Conservation (phyloP, 2,888 invertebrate species). For the Cephonodes hylas region DNA sequence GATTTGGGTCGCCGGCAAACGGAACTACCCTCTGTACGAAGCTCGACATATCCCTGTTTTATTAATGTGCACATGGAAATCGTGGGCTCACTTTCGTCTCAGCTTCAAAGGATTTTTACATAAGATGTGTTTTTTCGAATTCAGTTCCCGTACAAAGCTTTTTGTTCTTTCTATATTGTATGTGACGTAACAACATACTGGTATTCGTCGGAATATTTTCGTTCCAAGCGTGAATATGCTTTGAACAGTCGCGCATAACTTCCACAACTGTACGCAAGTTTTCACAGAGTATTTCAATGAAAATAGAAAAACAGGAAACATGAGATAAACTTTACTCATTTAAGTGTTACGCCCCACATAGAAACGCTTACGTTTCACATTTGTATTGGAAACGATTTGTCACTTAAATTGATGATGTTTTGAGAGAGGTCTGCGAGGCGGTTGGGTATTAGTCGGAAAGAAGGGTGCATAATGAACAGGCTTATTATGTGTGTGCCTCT, state of each 20-base stretch:
- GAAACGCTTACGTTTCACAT: background rate
- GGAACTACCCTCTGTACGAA: constrained; percentile 43
- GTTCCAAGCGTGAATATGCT: background rate
- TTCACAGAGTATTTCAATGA: background rate
- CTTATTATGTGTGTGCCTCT: background rate
- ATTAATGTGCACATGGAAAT: constrained; percentile 53
- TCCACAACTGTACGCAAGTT: background rate
- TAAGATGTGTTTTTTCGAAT: background rate
- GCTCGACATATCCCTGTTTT: constrained; percentile 41
- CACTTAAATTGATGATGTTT: constrained; percentile 29
- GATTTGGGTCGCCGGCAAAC: constrained; percentile 45
- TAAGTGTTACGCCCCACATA: background rate
- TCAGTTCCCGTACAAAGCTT: background rate
- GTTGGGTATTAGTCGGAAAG: constrained; percentile 9
- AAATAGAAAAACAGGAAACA: constrained; percentile 8
- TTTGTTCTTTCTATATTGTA: background rate
- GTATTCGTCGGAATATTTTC: background rate
- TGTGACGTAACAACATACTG: background rate
- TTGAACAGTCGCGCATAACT: background rate
- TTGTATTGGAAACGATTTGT: background rate
- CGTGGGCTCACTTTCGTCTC: constrained; percentile 25
- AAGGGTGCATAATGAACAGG: constrained; percentile 24
- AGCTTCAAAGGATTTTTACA: constrained; percentile 25
- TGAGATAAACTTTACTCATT: background rate
- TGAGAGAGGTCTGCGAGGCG: constrained; percentile 23